phyloP scores from a whole-genome alignment of 2,888 invertebrate species.

The Parascotia fuliginaria region DNA sequence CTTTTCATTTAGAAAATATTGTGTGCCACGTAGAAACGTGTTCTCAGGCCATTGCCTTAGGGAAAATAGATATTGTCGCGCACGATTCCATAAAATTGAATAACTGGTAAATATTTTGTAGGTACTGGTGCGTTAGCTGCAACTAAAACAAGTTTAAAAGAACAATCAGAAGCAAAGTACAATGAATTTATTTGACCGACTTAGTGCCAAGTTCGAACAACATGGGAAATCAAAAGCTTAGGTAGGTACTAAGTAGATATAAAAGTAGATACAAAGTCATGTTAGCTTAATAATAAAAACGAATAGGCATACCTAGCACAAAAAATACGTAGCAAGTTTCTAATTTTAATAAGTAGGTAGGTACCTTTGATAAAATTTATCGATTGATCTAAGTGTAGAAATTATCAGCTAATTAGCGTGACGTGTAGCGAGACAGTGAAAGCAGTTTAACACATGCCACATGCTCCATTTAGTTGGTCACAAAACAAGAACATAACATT shows the following conservation, averaged over 20 bases:
- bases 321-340: conserved; percentile 19
- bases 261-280: too few relatives aligned
- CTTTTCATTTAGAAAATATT: conserved; percentile 7
- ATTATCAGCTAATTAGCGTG: conserved; percentile 71
- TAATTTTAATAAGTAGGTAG: conserved; percentile 35
- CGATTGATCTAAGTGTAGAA: conserved; percentile 52
- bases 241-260: too few relatives aligned
- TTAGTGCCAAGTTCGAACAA: conserved; percentile 7
- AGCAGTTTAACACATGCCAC: conserved; percentile 72
- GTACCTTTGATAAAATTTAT: conserved; percentile 36
- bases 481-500: conserved; percentile 49
- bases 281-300: not conserved
- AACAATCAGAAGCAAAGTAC: too few relatives aligned
- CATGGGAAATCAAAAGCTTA: conserved; percentile 18
- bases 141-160: too few relatives aligned
- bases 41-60: conserved; percentile 30
- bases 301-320: not conserved
- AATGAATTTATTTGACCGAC: too few relatives aligned
- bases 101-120: conserved; percentile 29
- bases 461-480: conserved; percentile 59
- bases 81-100: conserved; percentile 39
- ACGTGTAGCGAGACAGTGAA: conserved; percentile 74
- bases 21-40: conserved; percentile 9
- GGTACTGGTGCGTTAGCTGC: not conserved
- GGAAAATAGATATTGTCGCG: conserved; percentile 25